These are phyloP conservation scores for Acrossocheilus wenchowensis DNA, from an alignment of 2,797 vertebrate genomes.

Conservation along the genomic window DNA sequence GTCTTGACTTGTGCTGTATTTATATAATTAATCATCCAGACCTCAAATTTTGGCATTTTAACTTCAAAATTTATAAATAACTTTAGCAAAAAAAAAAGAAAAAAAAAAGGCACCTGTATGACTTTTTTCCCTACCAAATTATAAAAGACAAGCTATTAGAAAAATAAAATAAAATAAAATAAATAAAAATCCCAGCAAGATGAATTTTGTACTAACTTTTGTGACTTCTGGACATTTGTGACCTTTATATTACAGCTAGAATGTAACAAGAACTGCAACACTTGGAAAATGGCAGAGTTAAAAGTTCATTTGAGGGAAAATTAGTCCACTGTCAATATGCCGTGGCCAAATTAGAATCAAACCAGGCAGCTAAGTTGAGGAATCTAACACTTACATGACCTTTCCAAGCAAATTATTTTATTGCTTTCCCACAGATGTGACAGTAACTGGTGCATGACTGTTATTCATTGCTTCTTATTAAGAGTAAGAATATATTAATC, in stretches of 20 bases:
- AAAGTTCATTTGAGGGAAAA: neutral
- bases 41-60: neutral
- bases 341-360: slow-evolving; percentile 9
- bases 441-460: neutral
- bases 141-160: neutral
- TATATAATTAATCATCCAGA: neutral
- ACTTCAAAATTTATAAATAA: neutral
- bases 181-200: neutral
- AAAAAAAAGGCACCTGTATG: neutral
- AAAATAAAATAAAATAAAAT: too few relatives aligned
- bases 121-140: neutral
- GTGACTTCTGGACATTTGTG: slow-evolving; percentile 28
- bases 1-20: neutral
- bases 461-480: slow-evolving; percentile 7
- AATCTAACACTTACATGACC: neutral
- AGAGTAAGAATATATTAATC: neutral
- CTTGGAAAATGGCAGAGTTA: slow-evolving; percentile 16
- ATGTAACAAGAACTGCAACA: slow-evolving; percentile 19
- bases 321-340: slow-evolving; percentile 16
- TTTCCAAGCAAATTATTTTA: slow-evolving; percentile 15
- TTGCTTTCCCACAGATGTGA: neutral
- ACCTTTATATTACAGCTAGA: slow-evolving; percentile 3
- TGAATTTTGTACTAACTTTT: slow-evolving; percentile 9
- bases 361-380: neutral
- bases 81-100: neutral